A percentile compares a stretch with the other conserved stretches of the same genome.
phyloP scores from a whole-genome alignment of 2,888 invertebrate genomes.

The Serrognathus titanus region DNA sequence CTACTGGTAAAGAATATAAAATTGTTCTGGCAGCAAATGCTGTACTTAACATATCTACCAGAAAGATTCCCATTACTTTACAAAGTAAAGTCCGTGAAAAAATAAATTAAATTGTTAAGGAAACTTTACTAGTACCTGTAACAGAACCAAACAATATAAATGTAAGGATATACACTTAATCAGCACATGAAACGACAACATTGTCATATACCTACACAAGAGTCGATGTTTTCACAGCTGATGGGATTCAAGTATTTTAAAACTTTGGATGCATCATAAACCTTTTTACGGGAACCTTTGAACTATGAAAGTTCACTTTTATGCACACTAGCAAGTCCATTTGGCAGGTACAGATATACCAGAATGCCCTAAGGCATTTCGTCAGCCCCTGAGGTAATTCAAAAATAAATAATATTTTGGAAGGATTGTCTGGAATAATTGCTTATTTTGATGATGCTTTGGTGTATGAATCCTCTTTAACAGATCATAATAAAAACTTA shows the following conservation, averaged over 20 bases:
- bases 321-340: slow-evolving; percentile 20
- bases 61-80: too few relatives aligned
- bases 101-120: too few relatives aligned
- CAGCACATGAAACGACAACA: slow-evolving; percentile 3
- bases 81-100: too few relatives aligned
- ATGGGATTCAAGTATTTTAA: slow-evolving; percentile 12
- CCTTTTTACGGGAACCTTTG: slow-evolving; percentile 22
- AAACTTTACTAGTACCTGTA: too few relatives aligned
- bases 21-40: too few relatives aligned
- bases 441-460: slow-evolving; percentile 3
- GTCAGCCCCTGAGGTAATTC: slow-evolving; percentile 2
- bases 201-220: slow-evolving; percentile 10
- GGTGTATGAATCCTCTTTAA: background rate
- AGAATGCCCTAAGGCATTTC: too few relatives aligned
- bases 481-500: slow-evolving; percentile 1
- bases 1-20: too few relatives aligned
- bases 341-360: slow-evolving; percentile 16
- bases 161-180: too few relatives aligned
- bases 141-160: too few relatives aligned
- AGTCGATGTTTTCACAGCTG: slow-evolving; percentile 4
- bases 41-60: too few relatives aligned
- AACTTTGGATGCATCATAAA: slow-evolving; percentile 19
- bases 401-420: background rate
- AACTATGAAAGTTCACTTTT: slow-evolving; percentile 20
- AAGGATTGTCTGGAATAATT: background rate